A percentile compares a stretch with the other conserved stretches of the same genome.
phyloP scores from a whole-genome alignment of 2,113 vertebrate species.

The Narcine bancroftii region DNA sequence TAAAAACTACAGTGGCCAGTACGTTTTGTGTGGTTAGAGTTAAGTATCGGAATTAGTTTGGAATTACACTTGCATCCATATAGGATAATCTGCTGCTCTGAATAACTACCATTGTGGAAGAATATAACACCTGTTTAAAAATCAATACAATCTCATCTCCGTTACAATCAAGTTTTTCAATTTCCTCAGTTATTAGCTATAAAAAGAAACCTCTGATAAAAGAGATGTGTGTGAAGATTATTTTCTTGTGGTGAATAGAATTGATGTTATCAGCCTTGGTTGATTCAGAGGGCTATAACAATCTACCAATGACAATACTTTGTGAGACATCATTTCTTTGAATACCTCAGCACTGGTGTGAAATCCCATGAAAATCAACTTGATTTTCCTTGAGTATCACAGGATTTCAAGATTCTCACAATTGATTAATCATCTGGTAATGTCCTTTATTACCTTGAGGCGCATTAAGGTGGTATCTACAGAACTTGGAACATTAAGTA shows the following conservation, averaged over 20 bases:
- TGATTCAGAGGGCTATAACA: not conserved
- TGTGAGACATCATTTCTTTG: not conserved
- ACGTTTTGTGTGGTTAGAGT: no score
- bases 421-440: not conserved
- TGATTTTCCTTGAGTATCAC: no score
- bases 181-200: not conserved
- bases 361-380: not conserved
- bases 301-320: not conserved
- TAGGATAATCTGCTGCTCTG: not conserved
- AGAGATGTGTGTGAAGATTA: conserved; percentile 5
- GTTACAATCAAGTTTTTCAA: not conserved
- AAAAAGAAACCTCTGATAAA: conserved; percentile 10
- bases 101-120: not conserved
- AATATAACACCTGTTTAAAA: not conserved
- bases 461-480: not conserved
- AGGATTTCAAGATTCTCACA: not conserved
- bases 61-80: no score
- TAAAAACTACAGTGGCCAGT: no score
- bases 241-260: conserved; percentile 3
- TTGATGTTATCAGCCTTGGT: conserved; percentile 6
- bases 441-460: not conserved
- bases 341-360: not conserved
- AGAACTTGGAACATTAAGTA: not conserved
- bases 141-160: not conserved
- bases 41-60: no score